These are phyloP conservation scores for Xerus inauris DNA, from an alignment of 2,113 vertebrate species.

Conservation along the genomic window DNA sequence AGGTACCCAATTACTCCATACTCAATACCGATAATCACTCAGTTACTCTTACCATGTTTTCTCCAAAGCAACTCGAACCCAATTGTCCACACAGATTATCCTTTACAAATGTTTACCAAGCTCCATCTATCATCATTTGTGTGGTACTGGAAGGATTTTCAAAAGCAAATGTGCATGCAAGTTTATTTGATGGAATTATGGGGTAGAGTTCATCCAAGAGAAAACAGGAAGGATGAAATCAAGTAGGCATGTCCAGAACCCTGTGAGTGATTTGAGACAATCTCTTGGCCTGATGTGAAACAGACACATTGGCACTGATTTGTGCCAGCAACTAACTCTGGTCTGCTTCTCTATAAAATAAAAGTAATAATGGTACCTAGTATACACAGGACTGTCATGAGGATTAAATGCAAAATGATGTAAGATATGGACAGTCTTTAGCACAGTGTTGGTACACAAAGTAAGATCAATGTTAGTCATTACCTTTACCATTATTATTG, in stretches of 20 bases:
- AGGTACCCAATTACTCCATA: not conserved
- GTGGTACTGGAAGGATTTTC: not conserved
- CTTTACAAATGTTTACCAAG: not conserved
- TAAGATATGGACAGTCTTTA: not conserved
- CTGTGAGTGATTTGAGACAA: not conserved
- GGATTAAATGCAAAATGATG: not conserved
- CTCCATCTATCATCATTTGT: not conserved
- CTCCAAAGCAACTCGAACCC: not conserved
- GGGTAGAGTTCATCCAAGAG: not conserved
- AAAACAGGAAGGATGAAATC: not conserved
- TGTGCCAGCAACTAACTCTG: not conserved
- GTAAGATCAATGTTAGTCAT: not conserved
- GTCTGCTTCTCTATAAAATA: not conserved
- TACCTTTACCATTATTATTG: slow-evolving; percentile 18
- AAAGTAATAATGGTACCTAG: not conserved
- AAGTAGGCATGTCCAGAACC: not conserved
- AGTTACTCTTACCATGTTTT: not conserved
- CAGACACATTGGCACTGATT: not conserved
- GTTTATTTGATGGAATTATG: not conserved
- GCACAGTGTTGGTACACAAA: not conserved
- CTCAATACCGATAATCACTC: not conserved
- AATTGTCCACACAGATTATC: not conserved
- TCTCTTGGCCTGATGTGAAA: not conserved
- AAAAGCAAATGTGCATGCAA: not conserved
- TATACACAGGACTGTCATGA: not conserved